phyloP scores from a whole-genome alignment of 2,888 invertebrate genomes.

The Apoderus coryli region DNA sequence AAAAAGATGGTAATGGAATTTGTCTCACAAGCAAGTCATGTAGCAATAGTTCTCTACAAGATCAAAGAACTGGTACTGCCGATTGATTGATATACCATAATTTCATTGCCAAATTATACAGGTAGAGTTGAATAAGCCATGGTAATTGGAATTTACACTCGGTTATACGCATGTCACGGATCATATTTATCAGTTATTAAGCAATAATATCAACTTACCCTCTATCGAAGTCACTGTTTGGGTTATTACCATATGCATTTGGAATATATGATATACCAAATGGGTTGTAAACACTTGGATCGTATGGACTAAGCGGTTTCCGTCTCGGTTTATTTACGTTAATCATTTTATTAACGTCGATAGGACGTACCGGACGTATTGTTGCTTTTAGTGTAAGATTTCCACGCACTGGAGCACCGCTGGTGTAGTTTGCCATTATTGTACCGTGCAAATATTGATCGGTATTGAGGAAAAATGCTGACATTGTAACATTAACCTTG shows the following conservation, averaged over 20 bases:
- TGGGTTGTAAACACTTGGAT: slow-evolving; percentile 12
- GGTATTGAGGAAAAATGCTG: slow-evolving; percentile 82
- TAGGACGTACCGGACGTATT: slow-evolving; percentile 48
- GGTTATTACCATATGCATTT: slow-evolving; percentile 9
- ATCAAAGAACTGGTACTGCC: too few species aligned
- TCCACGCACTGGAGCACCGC: slow-evolving; percentile 78
- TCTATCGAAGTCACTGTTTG: slow-evolving; percentile 4
- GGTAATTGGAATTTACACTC: too few species aligned
- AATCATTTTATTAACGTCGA: slow-evolving; percentile 20
- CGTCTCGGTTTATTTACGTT: slow-evolving; percentile 19
- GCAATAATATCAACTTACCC: too few species aligned
- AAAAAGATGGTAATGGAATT: too few species aligned
- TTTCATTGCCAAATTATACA: too few species aligned
- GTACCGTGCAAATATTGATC: slow-evolving; percentile 72
- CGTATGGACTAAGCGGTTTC: slow-evolving; percentile 13
- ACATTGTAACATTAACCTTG: slow-evolving; percentile 83
- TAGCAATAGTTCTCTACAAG: too few species aligned
- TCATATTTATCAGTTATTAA: too few species aligned
- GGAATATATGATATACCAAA: too few species aligned
- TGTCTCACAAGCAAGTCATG: too few species aligned
- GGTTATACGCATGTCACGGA: too few species aligned
- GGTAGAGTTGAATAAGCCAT: too few species aligned
- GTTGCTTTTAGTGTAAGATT: slow-evolving; percentile 77
- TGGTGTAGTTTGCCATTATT: slow-evolving; percentile 90
- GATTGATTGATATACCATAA: too few species aligned